Conservation (phyloP, 2,797 vertebrate species). For the Myotis myotis region DNA sequence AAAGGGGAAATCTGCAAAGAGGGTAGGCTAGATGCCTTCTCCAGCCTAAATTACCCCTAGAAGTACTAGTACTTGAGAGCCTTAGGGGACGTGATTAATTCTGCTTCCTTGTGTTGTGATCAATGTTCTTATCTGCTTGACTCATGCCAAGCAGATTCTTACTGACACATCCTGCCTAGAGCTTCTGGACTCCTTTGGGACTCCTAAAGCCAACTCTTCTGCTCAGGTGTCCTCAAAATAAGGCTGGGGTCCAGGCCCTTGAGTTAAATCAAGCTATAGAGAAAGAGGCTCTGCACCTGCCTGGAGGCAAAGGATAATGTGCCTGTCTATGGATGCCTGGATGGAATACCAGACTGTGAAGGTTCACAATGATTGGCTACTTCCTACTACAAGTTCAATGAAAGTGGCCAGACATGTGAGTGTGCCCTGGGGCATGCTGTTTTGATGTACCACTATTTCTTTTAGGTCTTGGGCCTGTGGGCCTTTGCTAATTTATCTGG, state of each 20-base stretch:
- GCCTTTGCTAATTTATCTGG: slow-evolving; percentile 65
- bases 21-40: not conserved
- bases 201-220: not conserved
- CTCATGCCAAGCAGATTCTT: not conserved
- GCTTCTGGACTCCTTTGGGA: slow-evolving; percentile 9
- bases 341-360: not conserved
- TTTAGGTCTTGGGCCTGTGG: slow-evolving; percentile 36
- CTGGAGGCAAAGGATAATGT: slow-evolving; percentile 4
- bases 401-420: slow-evolving; percentile 38
- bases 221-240: slow-evolving; percentile 20
- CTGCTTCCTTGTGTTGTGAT: slow-evolving; percentile 20
- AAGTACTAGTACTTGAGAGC: not conserved
- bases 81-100: slow-evolving; percentile 21
- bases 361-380: slow-evolving; percentile 43
- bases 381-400: slow-evolving; percentile 28
- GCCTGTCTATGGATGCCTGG: not conserved
- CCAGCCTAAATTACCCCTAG: not conserved
- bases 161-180: not conserved
- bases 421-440: not conserved
- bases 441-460: slow-evolving; percentile 47
- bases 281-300: slow-evolving; percentile 24
- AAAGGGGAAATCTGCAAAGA: slow-evolving; percentile 41
- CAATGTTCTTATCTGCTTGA: slow-evolving; percentile 27
- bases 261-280: not conserved
- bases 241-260: not conserved